Evolutionary conservation across 92 coral and sea anemone genomes (phyloP), one percentile per base, ranked within the genome.

Genomic region (Parazoanthus swiftii): DNA sequence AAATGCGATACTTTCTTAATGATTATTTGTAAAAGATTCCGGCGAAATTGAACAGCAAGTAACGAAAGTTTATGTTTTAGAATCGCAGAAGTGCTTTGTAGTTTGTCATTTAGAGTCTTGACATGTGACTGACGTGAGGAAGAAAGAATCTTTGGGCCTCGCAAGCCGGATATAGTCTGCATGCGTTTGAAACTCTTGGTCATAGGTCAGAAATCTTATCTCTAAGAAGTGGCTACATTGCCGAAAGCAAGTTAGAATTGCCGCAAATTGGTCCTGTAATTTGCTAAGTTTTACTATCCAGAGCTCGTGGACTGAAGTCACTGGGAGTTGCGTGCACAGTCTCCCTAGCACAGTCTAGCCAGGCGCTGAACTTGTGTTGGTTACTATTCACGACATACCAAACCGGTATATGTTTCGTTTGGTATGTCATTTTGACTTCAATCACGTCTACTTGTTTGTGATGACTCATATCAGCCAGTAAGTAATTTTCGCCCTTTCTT

Each of bases 181-280:
- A 79, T 8, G 67, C 82, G 8, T 44, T 79, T 48, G 82, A 48
- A 29, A 79, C 82, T 79, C 18, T 25, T 79, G 39, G 82, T 79
- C 82, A 79, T 29, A 79, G 82, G 82, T 79, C 82, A 79, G 82
- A 79, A 79, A 79, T 79, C 29, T 79, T 79, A 77, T 79, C 66
- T 79, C 82, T 79, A 23, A 29, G 63, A 79, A 76, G 48, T 6
- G 33, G 51, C 80, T 18, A 39, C 29, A 37, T 50, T 44, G 43
- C 77, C 43, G 42, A 73, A 73, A 73, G 42, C 77, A 7, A 73
- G n/a, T 36, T 15, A 73, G 16, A 23, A 29, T 33, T 29, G 42
- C 77, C 77, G 20, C 38, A 73, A 73, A 63, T 63, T 63, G 70
- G 42, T 73, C 42, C 8, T 63, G 15, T 11, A 25, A 36, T 73